These are phyloP conservation scores for Aegithalos caudatus DNA, from an alignment of 2,113 vertebrate species.

Conservation along the genomic window DNA sequence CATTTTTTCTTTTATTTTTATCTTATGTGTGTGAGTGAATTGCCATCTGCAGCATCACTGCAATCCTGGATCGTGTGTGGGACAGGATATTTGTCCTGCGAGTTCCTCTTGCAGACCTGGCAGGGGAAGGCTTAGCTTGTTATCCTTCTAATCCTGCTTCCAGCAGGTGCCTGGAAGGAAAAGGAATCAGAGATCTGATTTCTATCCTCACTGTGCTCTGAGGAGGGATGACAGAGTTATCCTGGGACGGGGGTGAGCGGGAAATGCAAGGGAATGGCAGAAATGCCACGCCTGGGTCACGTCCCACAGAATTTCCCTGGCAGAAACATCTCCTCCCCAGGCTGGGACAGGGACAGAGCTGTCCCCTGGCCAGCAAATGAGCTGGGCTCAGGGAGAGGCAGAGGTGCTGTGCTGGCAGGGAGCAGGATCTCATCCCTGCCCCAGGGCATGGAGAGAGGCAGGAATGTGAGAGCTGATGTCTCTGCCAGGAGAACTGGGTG, in stretches of 20 bases:
- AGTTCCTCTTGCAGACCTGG: background rate
- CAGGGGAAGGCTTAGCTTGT: background rate
- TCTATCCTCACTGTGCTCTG: background rate
- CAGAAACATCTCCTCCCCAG: background rate
- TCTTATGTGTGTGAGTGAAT: background rate
- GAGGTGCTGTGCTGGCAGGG: background rate
- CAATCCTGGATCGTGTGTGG: background rate
- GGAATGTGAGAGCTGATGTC: background rate
- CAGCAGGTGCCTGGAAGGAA: slow-evolving; percentile 35
- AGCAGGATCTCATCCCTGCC: background rate
- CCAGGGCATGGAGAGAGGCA: background rate
- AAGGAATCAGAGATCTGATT: background rate
- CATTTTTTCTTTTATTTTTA: too few relatives aligned
- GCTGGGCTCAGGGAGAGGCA: background rate
- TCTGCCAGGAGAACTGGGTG: background rate
- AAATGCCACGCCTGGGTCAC: background rate
- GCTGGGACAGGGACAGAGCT: background rate
- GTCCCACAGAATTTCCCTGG: background rate
- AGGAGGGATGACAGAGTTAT: background rate
- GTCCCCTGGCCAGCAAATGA: background rate
- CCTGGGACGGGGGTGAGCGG: background rate
- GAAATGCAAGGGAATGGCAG: background rate
- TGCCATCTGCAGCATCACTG: background rate
- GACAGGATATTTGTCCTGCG: background rate
- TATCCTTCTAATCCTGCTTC: background rate